Base-by-base conservation (phyloP, 2,888 invertebrate genomes). In the Antheraea yamamai region DNA sequence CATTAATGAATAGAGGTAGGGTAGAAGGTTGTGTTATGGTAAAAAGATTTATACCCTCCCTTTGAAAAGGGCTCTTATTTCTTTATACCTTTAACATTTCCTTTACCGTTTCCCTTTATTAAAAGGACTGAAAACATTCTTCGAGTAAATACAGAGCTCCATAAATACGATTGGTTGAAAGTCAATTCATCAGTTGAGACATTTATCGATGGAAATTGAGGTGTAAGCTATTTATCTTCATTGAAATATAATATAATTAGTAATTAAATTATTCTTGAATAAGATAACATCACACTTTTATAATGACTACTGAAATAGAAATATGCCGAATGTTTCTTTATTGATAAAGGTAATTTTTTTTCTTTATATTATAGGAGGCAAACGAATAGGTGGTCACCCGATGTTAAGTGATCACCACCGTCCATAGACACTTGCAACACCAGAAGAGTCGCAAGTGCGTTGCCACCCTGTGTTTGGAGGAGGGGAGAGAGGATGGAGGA, bases 131-230 rank as follows among this genome's bases (percentile, higher is more conserved):
- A 61, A 61, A 73, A 73, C 70, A 73, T 73, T 73, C 73, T 75
- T 75, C 52, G 64, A 75, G 73, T 75, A 73, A 75, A 75, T 61
- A 68, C 68, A 68, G 58, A 39, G 70, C 73, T 55, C 30, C 23
- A 68, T 68, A 58, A 61, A 73, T 23, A 70, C 70, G 81, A 82
- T 80, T 81, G 80, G 79, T 80, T 81, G 75, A 72, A 74, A 66
- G 73, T 74, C 66, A 64, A 58, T 78, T 79, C 79, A 74, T 77
- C 68, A 77, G 77, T 74, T 77, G 78, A 71, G 68, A 58, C 58
- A 39, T 74, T 74, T 23, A 35, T 66, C 64, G 64, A 66, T 66
- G 30, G 64, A 30, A 66, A 30, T 30, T 14, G 3, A 30, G 64
- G 30, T 66, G 64, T 66, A 66, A 66, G 64, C 16, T 73, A 64